Evolutionary conservation across 2,113 vertebrate genomes (phyloP), one percentile per base, ranked within the genome.

Genomic region (Odontesthes bonariensis): DNA sequence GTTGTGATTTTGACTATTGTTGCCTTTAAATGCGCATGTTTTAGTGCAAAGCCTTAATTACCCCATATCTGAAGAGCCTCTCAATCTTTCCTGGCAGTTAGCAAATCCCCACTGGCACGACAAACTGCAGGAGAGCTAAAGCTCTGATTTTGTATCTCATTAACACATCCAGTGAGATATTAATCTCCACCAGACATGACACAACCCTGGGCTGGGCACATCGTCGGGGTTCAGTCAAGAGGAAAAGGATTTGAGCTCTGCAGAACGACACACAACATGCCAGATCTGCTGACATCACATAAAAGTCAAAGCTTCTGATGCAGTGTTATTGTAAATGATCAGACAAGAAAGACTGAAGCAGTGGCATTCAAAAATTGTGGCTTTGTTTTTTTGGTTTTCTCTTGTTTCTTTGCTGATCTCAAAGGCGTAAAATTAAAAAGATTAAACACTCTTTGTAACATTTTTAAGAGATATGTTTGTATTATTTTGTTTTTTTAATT

Each of bases 61-160:
- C 60, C 67, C 63, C 40, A 27, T 84, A 62, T 88, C 75, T 75
- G 69, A 73, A 70, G 75, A 61, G 63, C 64, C 70, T 73, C 76
- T 86, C 85, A 82, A 84, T 90, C 86, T 73, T 57, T 80, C 60
- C 52, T 56, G 77, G 73, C 80, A 88, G 74, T 85, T 87, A 79
- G 73, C 77, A 59, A 67, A 79, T 76, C 82, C 83, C 85, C 52
- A 57, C 20, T 19, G 86, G 81, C 82, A 5, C n/a, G 35, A 73
- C 59, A 14, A 82, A 67, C 82, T 62, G 88, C 82, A 65, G 73
- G 64, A 77, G 72, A 88, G 69, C 63, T 63, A 58, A 84, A 80
- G 69, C 77, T 83, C 77, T 84, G 82, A 72, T 82, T 87, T 70
- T 86, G 80, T 86, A 81, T 88, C 88, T 90, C 83, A 91, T 94